phyloP scores from a whole-genome alignment of 2,888 invertebrate genomes.

The Drosophila incognita region DNA sequence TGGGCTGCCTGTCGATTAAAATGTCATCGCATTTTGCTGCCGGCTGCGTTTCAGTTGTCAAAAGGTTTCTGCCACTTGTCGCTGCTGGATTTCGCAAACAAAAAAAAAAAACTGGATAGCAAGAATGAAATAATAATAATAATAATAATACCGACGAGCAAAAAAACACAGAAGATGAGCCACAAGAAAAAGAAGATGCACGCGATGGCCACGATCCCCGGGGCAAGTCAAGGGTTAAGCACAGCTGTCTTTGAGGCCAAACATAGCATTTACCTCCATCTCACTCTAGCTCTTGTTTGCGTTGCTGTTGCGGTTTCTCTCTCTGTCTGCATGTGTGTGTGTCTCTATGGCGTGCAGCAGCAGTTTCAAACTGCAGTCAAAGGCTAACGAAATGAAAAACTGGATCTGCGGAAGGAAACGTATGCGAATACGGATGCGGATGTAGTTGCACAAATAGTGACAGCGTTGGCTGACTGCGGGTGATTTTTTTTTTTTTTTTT shows the following conservation, averaged over 20 bases:
- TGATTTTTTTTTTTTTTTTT: background rate
- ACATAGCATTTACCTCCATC: background rate
- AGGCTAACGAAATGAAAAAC: slow-evolving; percentile 49
- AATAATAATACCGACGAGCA: slow-evolving; percentile 6
- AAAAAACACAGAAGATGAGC: slow-evolving; percentile 1
- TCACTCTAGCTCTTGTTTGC: slow-evolving; percentile 13
- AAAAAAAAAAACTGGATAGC: background rate
- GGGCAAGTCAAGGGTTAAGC: slow-evolving; percentile 54
- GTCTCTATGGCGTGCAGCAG: slow-evolving; percentile 37
- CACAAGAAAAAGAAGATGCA: slow-evolving; percentile 22
- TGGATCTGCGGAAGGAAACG: slow-evolving; percentile 28
- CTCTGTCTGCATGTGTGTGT: slow-evolving; percentile 1
- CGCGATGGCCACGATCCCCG: slow-evolving; percentile 36
- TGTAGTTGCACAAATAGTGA: slow-evolving; percentile 48
- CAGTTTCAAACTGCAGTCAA: slow-evolving; percentile 39
- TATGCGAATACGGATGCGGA: slow-evolving; percentile 34
- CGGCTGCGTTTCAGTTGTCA: slow-evolving; percentile 62
- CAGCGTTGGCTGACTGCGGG: slow-evolving; percentile 4
- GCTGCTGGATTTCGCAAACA: slow-evolving; percentile 33
- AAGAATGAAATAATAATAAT: slow-evolving; percentile 15
- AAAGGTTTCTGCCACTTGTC: slow-evolving; percentile 61
- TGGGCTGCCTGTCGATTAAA: slow-evolving; percentile 72
- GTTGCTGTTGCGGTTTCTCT: slow-evolving; percentile 27
- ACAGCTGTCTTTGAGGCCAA: slow-evolving; percentile 36
- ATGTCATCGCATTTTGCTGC: slow-evolving; percentile 79